Conservation (phyloP, 2,888 invertebrate genomes). For the Rhamnusium bicolor region DNA sequence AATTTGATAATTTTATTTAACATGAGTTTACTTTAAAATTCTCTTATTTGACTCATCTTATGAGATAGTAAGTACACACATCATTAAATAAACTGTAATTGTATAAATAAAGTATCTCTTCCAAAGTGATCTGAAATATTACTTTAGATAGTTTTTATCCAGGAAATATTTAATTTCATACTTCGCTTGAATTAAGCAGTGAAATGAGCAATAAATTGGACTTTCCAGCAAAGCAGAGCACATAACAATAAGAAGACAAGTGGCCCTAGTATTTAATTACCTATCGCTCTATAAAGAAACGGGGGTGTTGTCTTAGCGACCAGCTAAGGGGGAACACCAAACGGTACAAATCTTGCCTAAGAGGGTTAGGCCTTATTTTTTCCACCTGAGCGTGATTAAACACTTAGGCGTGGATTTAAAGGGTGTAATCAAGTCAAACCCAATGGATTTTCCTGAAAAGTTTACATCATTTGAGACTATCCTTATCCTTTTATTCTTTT, state of each 20-base stretch:
- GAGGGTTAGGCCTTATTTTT: conserved; percentile 13
- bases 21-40: no score
- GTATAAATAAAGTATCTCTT: not conserved
- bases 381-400: conserved; percentile 20
- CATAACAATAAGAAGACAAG: conserved; percentile 54
- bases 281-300: conserved; percentile 42
- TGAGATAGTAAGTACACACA: no score
- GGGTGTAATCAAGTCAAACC: not conserved
- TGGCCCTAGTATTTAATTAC: conserved; percentile 56
- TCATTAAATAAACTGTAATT: no score
- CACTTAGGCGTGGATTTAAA: conserved; percentile 2
- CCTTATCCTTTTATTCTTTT: no score
- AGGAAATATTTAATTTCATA: conserved; percentile 22
- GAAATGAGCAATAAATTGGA: conserved; percentile 34
- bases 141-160: not conserved
- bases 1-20: no score
- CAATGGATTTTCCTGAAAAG: no score
- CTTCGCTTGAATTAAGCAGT: conserved; percentile 25
- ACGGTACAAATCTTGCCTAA: conserved; percentile 6
- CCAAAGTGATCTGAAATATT: not conserved
- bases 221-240: conserved; percentile 30
- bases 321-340: conserved; percentile 29
- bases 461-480: no score
- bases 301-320: conserved; percentile 58
- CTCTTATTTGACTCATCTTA: no score